These are phyloP conservation scores for Saccostrea cuccullata DNA, from an alignment of 1,140 invertebrate species.

Conservation along the genomic window DNA sequence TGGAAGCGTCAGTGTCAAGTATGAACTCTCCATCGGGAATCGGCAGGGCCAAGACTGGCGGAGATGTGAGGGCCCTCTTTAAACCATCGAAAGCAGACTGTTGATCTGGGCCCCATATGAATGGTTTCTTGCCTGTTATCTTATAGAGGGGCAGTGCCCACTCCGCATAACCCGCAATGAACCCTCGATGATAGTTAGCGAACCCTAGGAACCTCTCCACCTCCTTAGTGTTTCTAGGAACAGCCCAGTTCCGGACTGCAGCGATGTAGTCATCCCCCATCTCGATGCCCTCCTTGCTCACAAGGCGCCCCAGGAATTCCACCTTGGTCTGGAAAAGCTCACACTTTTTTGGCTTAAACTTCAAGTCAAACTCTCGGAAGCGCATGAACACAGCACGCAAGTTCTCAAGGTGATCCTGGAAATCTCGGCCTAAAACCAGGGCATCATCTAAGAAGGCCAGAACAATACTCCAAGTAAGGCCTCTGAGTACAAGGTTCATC, in stretches of 20 bases:
- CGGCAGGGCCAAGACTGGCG: slow-evolving; percentile 49
- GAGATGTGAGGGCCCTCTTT: slow-evolving; percentile 40
- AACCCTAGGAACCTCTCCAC: slow-evolving; percentile 70
- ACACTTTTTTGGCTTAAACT: neutral
- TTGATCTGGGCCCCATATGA: slow-evolving; percentile 49
- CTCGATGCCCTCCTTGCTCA: slow-evolving; percentile 62
- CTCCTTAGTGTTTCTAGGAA: slow-evolving; percentile 62
- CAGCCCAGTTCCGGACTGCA: slow-evolving; percentile 66
- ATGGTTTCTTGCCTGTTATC: slow-evolving; percentile 40
- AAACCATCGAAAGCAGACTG: slow-evolving; percentile 54
- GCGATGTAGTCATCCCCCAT: slow-evolving; percentile 66
- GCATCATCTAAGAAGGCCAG: slow-evolving; percentile 34
- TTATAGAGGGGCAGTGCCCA: slow-evolving; percentile 45
- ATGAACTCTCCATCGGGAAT: slow-evolving; percentile 47
- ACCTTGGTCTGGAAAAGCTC: slow-evolving; percentile 68
- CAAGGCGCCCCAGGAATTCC: slow-evolving; percentile 64
- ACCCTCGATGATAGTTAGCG: slow-evolving; percentile 30
- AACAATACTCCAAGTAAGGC: slow-evolving; percentile 17
- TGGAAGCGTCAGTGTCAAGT: slow-evolving; percentile 62
- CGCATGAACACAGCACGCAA: neutral
- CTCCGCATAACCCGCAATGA: neutral
- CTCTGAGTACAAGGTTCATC: neutral
- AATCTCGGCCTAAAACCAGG: slow-evolving; percentile 17
- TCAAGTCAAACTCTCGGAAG: neutral
- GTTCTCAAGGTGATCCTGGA: neutral